Conservation (phyloP, 2,797 vertebrate genomes). For the Pteronotus mesoamericanus region DNA sequence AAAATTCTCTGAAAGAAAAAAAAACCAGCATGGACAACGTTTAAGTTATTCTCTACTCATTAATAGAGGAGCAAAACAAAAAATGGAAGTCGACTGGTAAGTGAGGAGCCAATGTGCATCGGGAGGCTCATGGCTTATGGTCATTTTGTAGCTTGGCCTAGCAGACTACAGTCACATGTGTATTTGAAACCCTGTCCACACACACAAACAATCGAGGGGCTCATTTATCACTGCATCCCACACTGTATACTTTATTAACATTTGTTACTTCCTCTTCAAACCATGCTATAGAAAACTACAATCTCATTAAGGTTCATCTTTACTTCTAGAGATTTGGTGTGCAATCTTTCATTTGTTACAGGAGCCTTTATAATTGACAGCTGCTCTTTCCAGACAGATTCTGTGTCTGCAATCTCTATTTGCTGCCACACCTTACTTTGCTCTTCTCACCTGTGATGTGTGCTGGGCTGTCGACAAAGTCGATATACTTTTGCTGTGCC, state of each 20-base stretch:
- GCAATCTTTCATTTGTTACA: conserved; percentile 61
- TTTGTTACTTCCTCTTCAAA: conserved; percentile 45
- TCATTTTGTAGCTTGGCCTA: background rate
- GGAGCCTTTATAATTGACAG: conserved; percentile 52
- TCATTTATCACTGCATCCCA: conserved; percentile 9
- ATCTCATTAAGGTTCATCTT: conserved; percentile 18
- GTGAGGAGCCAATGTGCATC: background rate
- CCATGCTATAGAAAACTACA: background rate
- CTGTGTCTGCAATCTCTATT: conserved; percentile 67
- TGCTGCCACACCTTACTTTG: conserved; percentile 63
- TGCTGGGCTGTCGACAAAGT: conserved; percentile 22
- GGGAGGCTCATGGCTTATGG: background rate
- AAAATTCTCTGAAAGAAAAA: background rate
- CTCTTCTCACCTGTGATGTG: conserved; percentile 61
- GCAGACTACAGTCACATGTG: background rate
- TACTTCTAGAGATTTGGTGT: background rate
- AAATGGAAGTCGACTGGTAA: background rate
- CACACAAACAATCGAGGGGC: background rate
- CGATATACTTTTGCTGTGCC: conserved; percentile 51
- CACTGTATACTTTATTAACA: conserved; percentile 5
- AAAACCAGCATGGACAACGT: background rate
- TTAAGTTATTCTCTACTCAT: background rate
- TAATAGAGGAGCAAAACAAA: background rate
- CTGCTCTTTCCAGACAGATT: conserved; percentile 65
- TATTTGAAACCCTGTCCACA: background rate